phyloP scores from a whole-genome alignment of 2,888 invertebrate genomes.

The Dilophus febrilis region DNA sequence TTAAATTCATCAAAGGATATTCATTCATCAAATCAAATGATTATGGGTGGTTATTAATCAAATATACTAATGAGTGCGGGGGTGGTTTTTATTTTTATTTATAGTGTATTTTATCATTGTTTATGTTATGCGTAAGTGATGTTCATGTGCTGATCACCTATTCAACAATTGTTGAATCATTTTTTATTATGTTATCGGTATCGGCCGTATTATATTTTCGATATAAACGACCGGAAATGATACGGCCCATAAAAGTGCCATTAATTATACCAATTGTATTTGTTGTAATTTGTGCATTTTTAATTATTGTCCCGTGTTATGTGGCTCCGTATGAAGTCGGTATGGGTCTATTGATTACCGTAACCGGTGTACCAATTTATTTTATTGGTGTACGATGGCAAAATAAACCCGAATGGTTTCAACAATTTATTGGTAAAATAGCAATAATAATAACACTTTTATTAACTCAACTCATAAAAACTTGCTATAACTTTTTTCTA shows the following conservation, averaged over 20 bases:
- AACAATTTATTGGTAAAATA: slow-evolving; percentile 41
- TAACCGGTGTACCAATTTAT: slow-evolving; percentile 72
- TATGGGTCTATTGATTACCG: slow-evolving; percentile 59
- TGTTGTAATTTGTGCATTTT: slow-evolving; percentile 56
- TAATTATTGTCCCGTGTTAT: slow-evolving; percentile 61
- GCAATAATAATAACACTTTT: slow-evolving; percentile 10
- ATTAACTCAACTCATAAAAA: slow-evolving; percentile 1
- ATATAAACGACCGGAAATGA: slow-evolving; percentile 58
- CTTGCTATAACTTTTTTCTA: neutral
- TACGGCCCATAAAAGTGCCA: slow-evolving; percentile 71
- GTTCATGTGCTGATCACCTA: slow-evolving; percentile 78
- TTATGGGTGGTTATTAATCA: neutral
- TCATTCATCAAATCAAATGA: neutral
- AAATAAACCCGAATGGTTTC: slow-evolving; percentile 43
- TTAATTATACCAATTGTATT: slow-evolving; percentile 60
- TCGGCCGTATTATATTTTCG: slow-evolving; percentile 70
- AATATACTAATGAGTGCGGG: neutral
- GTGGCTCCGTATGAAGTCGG: slow-evolving; percentile 66
- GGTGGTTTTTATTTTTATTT: slow-evolving; percentile 17
- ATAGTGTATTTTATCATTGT: slow-evolving; percentile 64
- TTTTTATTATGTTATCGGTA: slow-evolving; percentile 77
- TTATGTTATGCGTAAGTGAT: slow-evolving; percentile 72
- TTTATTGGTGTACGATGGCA: slow-evolving; percentile 50
- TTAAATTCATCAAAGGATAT: neutral
- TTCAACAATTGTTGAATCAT: slow-evolving; percentile 80